phyloP scores from a whole-genome alignment of 2,888 invertebrate species.

The Ethmia dodecea region DNA sequence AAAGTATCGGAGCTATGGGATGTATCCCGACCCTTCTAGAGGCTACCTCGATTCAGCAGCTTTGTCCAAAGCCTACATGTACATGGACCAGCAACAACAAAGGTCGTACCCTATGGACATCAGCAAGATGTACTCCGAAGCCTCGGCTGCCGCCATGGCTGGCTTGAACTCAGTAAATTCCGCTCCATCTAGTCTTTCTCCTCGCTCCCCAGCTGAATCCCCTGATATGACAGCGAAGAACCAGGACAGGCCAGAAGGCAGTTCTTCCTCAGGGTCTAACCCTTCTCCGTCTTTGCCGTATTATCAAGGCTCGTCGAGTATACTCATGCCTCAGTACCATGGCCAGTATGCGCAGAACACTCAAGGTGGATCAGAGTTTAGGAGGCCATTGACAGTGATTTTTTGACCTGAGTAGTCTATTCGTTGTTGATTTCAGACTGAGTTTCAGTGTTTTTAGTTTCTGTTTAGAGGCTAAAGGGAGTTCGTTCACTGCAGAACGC shows the following conservation, averaged over 20 bases:
- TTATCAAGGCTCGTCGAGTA: constrained; percentile 77
- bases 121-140: constrained; percentile 81
- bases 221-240: constrained; percentile 72
- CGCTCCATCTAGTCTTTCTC: constrained; percentile 63
- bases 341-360: constrained; percentile 75
- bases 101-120: constrained; percentile 80
- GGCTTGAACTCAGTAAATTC: constrained; percentile 66
- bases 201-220: constrained; percentile 72
- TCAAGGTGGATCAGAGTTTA: constrained; percentile 81
- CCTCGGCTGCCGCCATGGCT: constrained; percentile 78
- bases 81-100: constrained; percentile 82
- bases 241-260: constrained; percentile 73
- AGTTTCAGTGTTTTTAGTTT: background rate
- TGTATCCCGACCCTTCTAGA: constrained; percentile 85
- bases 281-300: constrained; percentile 79
- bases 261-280: constrained; percentile 80
- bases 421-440: background rate
- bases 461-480: background rate
- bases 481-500: too few species aligned
- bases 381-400: constrained; percentile 87
- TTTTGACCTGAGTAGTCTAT: constrained; percentile 83
- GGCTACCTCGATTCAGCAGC: constrained; percentile 85
- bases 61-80: constrained; percentile 85
- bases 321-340: constrained; percentile 83
- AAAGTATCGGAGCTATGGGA: constrained; percentile 86